Percentiles rank a stretch among this genome's conserved stretches.
Conservation (phyloP, 2,113 vertebrate species). For the Brienomyrus longianalis region DNA sequence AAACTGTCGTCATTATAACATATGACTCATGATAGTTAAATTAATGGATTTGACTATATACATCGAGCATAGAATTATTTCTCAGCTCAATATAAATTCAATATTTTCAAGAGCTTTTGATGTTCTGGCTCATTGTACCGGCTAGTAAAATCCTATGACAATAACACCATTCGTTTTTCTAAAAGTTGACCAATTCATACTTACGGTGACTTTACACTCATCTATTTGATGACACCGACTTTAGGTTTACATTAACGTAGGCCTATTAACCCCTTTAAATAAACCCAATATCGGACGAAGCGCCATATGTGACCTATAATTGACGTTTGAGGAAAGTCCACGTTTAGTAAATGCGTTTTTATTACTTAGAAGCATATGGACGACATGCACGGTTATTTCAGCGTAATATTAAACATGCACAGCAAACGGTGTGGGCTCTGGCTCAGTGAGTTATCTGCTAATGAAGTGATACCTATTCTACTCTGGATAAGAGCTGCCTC, state of each 20-base stretch:
- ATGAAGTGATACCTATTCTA: constrained; percentile 54
- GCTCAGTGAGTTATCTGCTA: constrained; percentile 30
- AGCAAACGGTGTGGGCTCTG: constrained; percentile 10
- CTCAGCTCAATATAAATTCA: not conserved
- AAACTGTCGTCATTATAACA: not conserved
- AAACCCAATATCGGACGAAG: not conserved
- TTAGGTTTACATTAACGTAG: not conserved
- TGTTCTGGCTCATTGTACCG: not conserved
- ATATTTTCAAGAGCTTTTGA: not conserved
- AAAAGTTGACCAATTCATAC: constrained; percentile 17
- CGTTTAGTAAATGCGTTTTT: not conserved
- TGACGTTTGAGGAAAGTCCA: not conserved
- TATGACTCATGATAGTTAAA: constrained; percentile 4
- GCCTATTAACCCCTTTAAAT: constrained; percentile 3
- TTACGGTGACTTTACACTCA: constrained; percentile 2
- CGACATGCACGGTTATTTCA: not conserved
- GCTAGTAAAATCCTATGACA: not conserved
- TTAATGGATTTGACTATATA: not conserved
- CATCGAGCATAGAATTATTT: not conserved
- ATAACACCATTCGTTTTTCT: not conserved
- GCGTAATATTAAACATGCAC: constrained; percentile 7
- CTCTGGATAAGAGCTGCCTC: constrained; percentile 53
- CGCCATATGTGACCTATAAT: not conserved
- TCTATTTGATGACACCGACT: not conserved
- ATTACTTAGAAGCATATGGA: not conserved